Conservation (phyloP, 2,113 vertebrate genomes). For the Heterocephalus glaber region DNA sequence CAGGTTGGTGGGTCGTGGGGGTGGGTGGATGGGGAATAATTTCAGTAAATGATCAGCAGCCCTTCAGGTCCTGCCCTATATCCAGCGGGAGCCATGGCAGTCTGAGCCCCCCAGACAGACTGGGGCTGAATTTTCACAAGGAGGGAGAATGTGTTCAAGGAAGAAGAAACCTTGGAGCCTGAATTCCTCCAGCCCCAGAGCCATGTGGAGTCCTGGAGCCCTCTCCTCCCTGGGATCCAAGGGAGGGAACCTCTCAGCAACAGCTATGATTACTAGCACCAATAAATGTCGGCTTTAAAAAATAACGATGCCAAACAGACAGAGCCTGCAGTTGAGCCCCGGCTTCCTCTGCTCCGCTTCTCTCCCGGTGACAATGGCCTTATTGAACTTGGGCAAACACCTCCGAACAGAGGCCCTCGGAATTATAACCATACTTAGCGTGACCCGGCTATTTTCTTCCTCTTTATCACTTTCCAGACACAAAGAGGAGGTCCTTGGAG, state of each 20-base stretch:
- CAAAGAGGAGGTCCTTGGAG: background rate
- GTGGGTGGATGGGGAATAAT: background rate
- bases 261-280: background rate
- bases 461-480: background rate
- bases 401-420: background rate
- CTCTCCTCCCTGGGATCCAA: background rate
- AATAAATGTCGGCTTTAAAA: background rate
- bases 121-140: background rate
- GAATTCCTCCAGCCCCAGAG: background rate
- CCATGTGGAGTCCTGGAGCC: rapidly evolving
- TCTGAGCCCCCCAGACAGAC: rapidly evolving
- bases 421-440: rapidly evolving
- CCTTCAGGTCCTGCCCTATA: background rate
- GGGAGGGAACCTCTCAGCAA: background rate
- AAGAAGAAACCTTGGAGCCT: no score
- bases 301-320: background rate
- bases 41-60: background rate
- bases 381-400: rapidly evolving
- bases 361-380: background rate
- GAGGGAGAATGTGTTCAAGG: background rate
- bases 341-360: background rate
- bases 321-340: background rate
- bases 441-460: background rate
- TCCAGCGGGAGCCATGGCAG: rapidly evolving
- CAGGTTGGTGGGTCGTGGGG: background rate